Conservation (phyloP, 2,113 vertebrate genomes). For the Daphoenositta chrysoptera region DNA sequence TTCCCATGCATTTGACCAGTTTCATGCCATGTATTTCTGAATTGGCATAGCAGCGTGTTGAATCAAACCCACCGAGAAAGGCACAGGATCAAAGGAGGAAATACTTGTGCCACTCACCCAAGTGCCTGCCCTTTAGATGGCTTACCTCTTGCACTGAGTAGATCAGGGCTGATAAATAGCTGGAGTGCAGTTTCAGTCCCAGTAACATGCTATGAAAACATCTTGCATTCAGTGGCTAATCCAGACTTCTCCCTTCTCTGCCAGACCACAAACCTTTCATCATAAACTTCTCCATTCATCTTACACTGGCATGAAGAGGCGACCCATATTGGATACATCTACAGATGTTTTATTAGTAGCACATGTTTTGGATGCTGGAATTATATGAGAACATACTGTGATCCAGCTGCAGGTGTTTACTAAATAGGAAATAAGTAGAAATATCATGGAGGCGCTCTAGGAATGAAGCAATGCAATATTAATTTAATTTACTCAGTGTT, state of each 20-base stretch:
- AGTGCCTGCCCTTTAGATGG: neutral
- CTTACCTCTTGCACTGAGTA: neutral
- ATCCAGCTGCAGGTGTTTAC: conserved; percentile 56
- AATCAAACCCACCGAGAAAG: neutral
- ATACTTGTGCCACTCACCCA: neutral
- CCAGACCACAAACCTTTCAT: conserved; percentile 54
- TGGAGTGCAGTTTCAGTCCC: neutral
- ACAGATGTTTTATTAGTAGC: conserved; percentile 50
- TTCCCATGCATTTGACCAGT: neutral
- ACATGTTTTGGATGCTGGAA: conserved; percentile 24
- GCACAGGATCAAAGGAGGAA: neutral
- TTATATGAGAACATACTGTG: conserved; percentile 19
- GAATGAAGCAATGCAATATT: neutral
- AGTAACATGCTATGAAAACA: neutral
- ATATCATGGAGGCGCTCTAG: neutral
- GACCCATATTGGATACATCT: neutral
- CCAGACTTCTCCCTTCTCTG: conserved; percentile 29
- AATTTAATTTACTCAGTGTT: conserved; percentile 16
- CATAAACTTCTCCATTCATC: conserved; percentile 39
- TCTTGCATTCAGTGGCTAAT: conserved; percentile 39
- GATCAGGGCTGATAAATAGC: neutral
- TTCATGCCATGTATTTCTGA: neutral
- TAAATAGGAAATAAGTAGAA: conserved; percentile 39
- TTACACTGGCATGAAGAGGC: conserved; percentile 4
- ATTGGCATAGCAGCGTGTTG: neutral